A percentile compares a stretch with the other conserved stretches of the same genome.
Conservation (phyloP, 2,888 invertebrate genomes). For the Neoaliturus tenellus region DNA sequence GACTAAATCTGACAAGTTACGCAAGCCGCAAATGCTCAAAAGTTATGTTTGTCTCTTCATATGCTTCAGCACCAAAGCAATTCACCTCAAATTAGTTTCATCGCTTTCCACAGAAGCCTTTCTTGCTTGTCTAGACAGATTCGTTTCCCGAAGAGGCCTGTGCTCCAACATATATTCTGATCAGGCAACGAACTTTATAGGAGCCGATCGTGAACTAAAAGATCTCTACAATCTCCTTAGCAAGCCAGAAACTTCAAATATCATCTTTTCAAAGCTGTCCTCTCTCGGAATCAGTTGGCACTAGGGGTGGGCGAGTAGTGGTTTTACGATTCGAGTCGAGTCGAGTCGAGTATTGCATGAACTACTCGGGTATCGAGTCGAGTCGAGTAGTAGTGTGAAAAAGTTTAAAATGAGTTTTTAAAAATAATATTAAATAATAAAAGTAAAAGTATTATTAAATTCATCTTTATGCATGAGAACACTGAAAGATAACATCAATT, state of each 20-base stretch:
- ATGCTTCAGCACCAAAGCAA: conserved; percentile 66
- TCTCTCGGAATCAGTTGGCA: conserved; percentile 62
- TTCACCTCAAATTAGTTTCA: conserved; percentile 69
- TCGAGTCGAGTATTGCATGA: too few species aligned
- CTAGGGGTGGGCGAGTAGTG: too few species aligned
- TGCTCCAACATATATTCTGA: conserved; percentile 68
- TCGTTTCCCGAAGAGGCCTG: conserved; percentile 67
- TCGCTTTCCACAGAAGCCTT: conserved; percentile 68
- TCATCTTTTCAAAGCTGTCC: conserved; percentile 66
- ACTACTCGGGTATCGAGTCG: too few species aligned
- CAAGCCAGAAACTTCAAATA: neutral
- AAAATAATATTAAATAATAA: too few species aligned
- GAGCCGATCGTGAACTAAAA: conserved; percentile 63
- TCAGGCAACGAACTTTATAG: conserved; percentile 69
- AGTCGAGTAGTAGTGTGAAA: too few species aligned
- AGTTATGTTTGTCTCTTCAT: conserved; percentile 62
- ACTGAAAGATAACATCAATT: too few species aligned
- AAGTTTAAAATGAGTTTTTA: too few species aligned
- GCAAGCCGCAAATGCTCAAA: neutral
- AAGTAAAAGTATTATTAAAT: too few species aligned
- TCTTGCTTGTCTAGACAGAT: conserved; percentile 67
- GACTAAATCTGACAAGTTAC: neutral
- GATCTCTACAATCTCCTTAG: conserved; percentile 14
- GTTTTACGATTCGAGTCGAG: too few species aligned
- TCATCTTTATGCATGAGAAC: too few species aligned